These are phyloP conservation scores for Corythornis cristatus DNA, from an alignment of 2,113 vertebrate genomes.

Conservation along the genomic window DNA sequence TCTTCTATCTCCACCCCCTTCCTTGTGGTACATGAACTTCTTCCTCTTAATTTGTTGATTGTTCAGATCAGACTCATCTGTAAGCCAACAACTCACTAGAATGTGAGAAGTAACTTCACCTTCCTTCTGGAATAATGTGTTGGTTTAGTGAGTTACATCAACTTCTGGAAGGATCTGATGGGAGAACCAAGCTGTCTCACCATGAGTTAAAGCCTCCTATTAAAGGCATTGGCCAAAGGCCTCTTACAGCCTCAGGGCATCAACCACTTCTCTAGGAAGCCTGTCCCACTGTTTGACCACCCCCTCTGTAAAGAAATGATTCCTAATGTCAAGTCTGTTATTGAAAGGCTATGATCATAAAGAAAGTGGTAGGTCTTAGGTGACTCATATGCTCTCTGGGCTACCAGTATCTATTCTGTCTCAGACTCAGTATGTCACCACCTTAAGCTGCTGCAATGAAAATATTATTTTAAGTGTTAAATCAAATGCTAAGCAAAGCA, in stretches of 20 bases:
- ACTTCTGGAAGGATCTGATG: background rate
- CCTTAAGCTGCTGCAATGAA: background rate
- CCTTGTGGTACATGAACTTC: background rate
- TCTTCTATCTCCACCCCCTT: background rate
- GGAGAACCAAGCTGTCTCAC: background rate
- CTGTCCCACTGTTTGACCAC: background rate
- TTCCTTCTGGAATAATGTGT: background rate
- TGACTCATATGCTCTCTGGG: background rate
- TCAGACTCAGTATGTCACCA: background rate
- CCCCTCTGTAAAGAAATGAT: background rate
- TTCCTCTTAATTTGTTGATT: background rate
- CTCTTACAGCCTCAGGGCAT: background rate
- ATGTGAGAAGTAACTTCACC: background rate
- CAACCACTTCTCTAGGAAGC: background rate
- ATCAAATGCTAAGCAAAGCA: background rate
- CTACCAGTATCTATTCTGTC: background rate
- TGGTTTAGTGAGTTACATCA: background rate
- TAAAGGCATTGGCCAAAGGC: background rate
- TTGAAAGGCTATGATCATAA: background rate
- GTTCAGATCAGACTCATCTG: fast-evolving
- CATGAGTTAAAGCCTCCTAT: background rate
- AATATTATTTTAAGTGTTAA: background rate
- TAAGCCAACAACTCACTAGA: background rate
- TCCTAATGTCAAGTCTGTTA: background rate
- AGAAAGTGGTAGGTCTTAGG: background rate